Conservation (phyloP, 2,888 invertebrate species). For the Tinea pellionella region DNA sequence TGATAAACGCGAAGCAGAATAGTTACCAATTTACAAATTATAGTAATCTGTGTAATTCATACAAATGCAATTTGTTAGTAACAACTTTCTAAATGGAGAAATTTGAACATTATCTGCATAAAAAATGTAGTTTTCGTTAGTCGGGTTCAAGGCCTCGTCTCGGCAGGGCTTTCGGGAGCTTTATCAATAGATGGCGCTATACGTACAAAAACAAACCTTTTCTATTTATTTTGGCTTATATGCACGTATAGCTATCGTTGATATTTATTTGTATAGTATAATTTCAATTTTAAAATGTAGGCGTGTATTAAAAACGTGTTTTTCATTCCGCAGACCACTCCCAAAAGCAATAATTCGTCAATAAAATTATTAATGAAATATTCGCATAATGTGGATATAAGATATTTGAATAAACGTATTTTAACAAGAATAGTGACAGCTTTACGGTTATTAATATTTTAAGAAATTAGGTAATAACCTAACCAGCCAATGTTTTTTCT, state of each 20-base stretch:
- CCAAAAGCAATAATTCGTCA: too few relatives aligned
- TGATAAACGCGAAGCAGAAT: neutral
- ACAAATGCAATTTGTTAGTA: neutral
- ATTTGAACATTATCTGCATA: neutral
- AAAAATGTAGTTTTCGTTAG: neutral
- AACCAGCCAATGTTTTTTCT: too few relatives aligned
- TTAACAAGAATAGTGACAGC: neutral
- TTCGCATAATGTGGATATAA: neutral
- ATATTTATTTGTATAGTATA: too few relatives aligned
- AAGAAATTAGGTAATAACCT: too few relatives aligned
- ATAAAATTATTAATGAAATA: too few relatives aligned
- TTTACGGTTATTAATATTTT: neutral
- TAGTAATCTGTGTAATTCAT: neutral
- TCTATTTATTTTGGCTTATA: too few relatives aligned
- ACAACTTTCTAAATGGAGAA: neutral
- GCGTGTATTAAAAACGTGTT: too few relatives aligned
- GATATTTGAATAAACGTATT: neutral
- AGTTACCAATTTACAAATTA: neutral
- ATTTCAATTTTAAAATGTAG: too few relatives aligned
- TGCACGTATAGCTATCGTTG: too few relatives aligned
- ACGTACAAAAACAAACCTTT: neutral
- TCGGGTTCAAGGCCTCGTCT: neutral
- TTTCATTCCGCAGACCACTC: too few relatives aligned
- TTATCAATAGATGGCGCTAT: neutral
- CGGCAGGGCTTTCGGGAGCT: neutral